These are phyloP conservation scores for Tragelaphus scriptus DNA, from an alignment of 2,113 vertebrate species.

Conservation along the genomic window DNA sequence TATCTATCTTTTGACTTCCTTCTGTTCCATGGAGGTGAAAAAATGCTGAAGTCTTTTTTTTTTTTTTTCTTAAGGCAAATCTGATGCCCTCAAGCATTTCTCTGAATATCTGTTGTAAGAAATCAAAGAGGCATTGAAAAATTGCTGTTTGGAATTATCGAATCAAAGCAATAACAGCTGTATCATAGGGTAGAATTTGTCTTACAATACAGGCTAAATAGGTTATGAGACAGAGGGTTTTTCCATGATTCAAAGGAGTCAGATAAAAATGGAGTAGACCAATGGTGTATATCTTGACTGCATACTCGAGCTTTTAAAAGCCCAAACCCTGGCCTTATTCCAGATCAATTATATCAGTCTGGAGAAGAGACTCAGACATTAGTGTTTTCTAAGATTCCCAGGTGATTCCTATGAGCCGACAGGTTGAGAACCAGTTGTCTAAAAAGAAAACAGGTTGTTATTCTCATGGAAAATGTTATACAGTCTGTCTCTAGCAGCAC, in stretches of 20 bases:
- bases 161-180: slow-evolving; percentile 31
- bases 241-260: background rate
- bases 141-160: slow-evolving; percentile 20
- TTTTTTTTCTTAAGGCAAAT: background rate
- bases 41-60: background rate
- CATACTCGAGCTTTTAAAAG: background rate
- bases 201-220: background rate
- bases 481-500: background rate
- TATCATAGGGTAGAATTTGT: background rate
- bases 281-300: background rate
- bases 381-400: background rate
- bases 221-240: background rate
- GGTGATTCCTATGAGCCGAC: background rate
- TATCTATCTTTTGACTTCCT: background rate
- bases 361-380: background rate
- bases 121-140: slow-evolving; percentile 13
- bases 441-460: slow-evolving; percentile 14
- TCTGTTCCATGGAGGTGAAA: background rate
- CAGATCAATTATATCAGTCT: background rate
- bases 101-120: slow-evolving; percentile 19
- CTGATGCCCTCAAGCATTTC: slow-evolving; percentile 9
- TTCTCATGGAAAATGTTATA: background rate
- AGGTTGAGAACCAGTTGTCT: background rate
- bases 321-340: background rate
- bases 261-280: background rate